These are phyloP conservation scores for Sebastes kiyomatsui DNA, from an alignment of 2,797 vertebrate species.

Conservation along the genomic window DNA sequence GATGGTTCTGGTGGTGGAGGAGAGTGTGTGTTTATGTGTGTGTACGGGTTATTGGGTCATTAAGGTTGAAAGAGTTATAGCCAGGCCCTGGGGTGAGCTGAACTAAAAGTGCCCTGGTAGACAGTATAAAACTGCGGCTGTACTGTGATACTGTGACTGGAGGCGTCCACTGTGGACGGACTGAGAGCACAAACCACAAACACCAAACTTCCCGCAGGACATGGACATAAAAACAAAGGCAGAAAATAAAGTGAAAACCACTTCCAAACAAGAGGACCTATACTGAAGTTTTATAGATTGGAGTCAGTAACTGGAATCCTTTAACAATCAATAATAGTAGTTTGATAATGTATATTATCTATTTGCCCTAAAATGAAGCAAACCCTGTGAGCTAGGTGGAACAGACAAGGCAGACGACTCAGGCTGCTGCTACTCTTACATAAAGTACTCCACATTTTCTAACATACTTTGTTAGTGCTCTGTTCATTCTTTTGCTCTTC, in stretches of 20 bases:
- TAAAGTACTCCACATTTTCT: neutral
- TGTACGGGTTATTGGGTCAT: conserved; percentile 42
- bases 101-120: conserved; percentile 38
- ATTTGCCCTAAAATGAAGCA: neutral
- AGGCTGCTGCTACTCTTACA: neutral
- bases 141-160: conserved; percentile 9
- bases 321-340: neutral
- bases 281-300: neutral
- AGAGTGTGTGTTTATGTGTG: neutral
- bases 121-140: conserved; percentile 47
- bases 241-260: neutral
- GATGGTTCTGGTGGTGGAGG: conserved; percentile 12
- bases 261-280: neutral
- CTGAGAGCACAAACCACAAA: conserved; percentile 4
- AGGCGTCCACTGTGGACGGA: conserved; percentile 5
- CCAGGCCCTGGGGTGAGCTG: conserved; percentile 34
- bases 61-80: conserved; percentile 56
- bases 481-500: neutral
- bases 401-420: neutral
- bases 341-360: neutral
- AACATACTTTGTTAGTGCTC: neutral
- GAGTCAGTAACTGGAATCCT: neutral
- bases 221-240: neutral
- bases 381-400: neutral
- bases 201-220: neutral